Evolutionary conservation across 1,140 invertebrate genomes (phyloP).

Genomic region (Leptinotarsa undecemlineata): DNA sequence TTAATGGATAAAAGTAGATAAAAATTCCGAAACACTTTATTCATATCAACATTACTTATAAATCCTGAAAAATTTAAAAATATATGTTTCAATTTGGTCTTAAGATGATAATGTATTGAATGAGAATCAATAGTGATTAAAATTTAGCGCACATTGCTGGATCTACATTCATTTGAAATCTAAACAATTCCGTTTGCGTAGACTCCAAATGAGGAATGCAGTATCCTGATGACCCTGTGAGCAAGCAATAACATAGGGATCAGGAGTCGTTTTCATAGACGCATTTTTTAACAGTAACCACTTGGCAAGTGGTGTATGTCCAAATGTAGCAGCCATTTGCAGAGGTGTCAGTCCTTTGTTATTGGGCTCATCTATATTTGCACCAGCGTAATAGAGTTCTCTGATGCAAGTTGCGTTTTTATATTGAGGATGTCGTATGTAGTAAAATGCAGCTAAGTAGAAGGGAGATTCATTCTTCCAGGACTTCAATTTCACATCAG

Average conservation of each 20-base stretch:
- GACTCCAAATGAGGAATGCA: conserved; percentile 29
- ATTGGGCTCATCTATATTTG: conserved; percentile 44
- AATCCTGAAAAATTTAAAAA: too few relatives aligned
- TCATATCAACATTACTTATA: too few relatives aligned
- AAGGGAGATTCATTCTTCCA: conserved; percentile 41
- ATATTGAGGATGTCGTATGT: conserved; percentile 36
- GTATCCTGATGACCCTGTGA: conserved; percentile 35
- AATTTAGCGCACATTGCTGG: too few relatives aligned
- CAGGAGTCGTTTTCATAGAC: conserved; percentile 30
- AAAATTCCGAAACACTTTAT: too few relatives aligned
- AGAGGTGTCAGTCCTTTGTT: conserved; percentile 40
- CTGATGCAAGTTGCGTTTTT: conserved; percentile 49
- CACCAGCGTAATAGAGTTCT: conserved; percentile 48
- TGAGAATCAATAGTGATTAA: too few relatives aligned
- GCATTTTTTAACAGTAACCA: conserved; percentile 49
- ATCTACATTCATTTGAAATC: conserved; percentile 5
- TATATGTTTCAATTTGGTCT: too few relatives aligned
- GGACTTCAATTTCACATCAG: conserved; percentile 42
- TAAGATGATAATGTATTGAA: too few relatives aligned
- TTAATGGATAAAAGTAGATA: too few relatives aligned
- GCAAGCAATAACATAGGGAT: conserved; percentile 39
- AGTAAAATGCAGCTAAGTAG: conserved; percentile 45
- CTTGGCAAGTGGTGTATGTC: conserved; percentile 44
- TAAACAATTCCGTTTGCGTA: background rate
- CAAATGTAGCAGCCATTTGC: conserved; percentile 48